A percentile compares a stretch with the other conserved stretches of the same genome.
Evolutionary conservation across 2,888 invertebrate species (phyloP).

Genomic region (Trissoscelio sp.): DNA sequence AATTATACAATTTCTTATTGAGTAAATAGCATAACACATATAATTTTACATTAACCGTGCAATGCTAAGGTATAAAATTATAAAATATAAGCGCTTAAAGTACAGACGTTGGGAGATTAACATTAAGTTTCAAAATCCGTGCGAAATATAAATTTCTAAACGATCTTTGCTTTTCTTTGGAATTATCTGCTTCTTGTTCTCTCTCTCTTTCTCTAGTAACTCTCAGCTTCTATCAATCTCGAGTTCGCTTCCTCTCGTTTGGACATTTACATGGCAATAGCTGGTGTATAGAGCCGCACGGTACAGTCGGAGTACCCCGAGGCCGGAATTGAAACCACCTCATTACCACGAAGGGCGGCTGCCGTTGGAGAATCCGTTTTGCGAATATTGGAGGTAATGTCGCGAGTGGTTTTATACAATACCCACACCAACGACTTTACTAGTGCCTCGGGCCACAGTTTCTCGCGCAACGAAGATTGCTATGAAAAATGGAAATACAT

Average conservation of each 20-base stretch:
- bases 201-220: constrained; percentile 49
- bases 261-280: constrained; percentile 80
- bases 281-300: constrained; percentile 72
- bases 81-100: constrained; percentile 22
- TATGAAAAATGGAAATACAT: constrained; percentile 82
- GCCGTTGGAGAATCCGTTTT: constrained; percentile 82
- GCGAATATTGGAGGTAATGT: constrained; percentile 83
- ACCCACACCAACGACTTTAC: constrained; percentile 75
- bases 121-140: constrained; percentile 63
- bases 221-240: constrained; percentile 75
- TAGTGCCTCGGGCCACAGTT: constrained; percentile 73
- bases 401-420: constrained; percentile 82
- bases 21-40: not conserved
- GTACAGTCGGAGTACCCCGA: constrained; percentile 76
- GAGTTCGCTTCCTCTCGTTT: constrained; percentile 73
- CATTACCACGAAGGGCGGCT: constrained; percentile 79
- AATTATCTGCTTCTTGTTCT: constrained; percentile 58
- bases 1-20: not conserved
- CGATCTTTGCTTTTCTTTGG: constrained; percentile 52
- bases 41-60: not conserved
- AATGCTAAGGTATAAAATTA: constrained; percentile 12
- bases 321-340: constrained; percentile 83
- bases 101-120: constrained; percentile 44
- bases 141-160: constrained; percentile 56
- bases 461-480: constrained; percentile 74